Evolutionary conservation across 2,113 vertebrate species (phyloP).

Genomic region (Nansenia antarctica): DNA sequence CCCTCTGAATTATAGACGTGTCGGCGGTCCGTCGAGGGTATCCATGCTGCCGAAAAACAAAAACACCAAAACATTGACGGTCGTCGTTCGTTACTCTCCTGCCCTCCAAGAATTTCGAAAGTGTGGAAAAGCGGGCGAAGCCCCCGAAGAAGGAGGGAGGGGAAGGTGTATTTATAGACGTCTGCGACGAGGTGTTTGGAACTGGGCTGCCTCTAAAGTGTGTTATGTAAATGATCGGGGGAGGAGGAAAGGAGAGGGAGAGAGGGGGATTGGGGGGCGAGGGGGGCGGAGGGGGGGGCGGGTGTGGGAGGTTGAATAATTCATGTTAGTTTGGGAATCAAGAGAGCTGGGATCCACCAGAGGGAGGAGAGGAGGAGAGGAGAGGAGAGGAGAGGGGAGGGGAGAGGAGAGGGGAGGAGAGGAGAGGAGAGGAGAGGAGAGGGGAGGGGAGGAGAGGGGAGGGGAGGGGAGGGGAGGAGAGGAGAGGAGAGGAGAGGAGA

Average conservation of each 20-base stretch:
- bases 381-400: constrained; percentile 1
- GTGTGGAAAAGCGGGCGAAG: constrained; percentile 1
- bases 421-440: too few relatives aligned
- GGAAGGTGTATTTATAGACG: background rate
- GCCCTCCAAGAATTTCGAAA: background rate
- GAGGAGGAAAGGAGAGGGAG: too few relatives aligned
- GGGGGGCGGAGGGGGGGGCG: too few relatives aligned
- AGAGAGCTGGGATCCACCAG: background rate
- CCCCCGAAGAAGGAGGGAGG: background rate
- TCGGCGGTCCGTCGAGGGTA: background rate
- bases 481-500: too few relatives aligned
- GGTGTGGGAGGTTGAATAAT: background rate
- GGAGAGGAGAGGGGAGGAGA: background rate
- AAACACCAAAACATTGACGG: background rate
- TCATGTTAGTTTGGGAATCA: background rate
- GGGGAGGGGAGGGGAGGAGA: too few relatives aligned
- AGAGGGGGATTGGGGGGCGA: too few relatives aligned
- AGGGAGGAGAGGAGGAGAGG: background rate
- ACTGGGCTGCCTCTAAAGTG: background rate
- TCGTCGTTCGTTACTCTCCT: too few relatives aligned
- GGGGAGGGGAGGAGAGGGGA: background rate
- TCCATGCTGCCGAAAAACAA: too few relatives aligned
- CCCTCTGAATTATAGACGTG: background rate
- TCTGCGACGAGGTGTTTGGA: background rate
- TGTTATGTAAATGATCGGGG: background rate